Conservation (phyloP, 1,140 invertebrate genomes). For the Maconellicoccus hirsutus region DNA sequence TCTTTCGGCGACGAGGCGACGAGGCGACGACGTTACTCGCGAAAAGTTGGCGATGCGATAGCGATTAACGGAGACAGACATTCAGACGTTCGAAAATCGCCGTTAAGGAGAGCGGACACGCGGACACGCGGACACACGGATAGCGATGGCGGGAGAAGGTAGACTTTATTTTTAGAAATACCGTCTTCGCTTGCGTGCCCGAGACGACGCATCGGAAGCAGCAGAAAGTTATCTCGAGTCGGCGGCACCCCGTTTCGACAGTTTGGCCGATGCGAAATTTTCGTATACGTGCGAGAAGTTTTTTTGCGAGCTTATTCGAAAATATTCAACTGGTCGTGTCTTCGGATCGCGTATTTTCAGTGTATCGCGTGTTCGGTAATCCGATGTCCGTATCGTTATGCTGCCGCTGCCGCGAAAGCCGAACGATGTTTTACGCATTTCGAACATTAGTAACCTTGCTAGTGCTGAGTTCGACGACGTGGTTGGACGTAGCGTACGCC, state of each 20-base stretch:
- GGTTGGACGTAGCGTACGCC: constrained; percentile 2
- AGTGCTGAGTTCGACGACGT: neutral
- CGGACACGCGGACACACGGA: neutral
- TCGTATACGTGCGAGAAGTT: neutral
- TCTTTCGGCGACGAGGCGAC: neutral
- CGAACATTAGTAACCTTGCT: neutral
- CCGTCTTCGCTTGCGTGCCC: neutral
- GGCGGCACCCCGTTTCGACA: neutral
- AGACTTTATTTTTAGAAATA: neutral
- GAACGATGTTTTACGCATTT: constrained; percentile 19
- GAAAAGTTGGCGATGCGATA: neutral
- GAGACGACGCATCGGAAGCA: neutral
- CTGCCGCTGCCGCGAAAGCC: constrained; percentile 13
- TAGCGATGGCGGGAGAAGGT: neutral
- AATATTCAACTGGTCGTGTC: neutral
- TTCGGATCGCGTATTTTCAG: neutral
- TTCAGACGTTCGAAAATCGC: no score
- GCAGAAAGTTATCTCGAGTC: neutral
- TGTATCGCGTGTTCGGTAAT: neutral
- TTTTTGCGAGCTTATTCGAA: neutral
- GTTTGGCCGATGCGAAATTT: constrained; percentile 12
- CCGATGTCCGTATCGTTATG: constrained; percentile 16
- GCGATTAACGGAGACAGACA: no score
- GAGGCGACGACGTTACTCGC: neutral
- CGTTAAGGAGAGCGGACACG: no score